A percentile compares a stretch with the other conserved stretches of the same genome.
Evolutionary conservation across 2,888 invertebrate species (phyloP).

Genomic region (Drosophila maculinotata): DNA sequence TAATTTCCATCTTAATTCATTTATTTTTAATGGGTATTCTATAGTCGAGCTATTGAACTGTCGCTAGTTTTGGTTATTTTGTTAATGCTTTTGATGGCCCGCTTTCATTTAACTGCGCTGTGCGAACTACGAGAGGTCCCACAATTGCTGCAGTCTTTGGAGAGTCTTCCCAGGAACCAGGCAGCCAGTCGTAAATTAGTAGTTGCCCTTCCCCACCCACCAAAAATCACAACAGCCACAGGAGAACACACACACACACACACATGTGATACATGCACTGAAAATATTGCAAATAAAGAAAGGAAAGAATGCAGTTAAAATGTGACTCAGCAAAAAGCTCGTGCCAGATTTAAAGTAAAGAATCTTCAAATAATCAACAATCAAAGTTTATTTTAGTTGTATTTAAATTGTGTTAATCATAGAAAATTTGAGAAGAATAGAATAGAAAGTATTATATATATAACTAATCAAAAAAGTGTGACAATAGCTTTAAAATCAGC

Average conservation of each 20-base stretch:
- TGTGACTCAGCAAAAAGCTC: neutral
- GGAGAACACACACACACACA: neutral
- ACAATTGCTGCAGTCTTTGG: constrained; percentile 74
- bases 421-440: too few relatives aligned
- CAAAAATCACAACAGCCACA: constrained; percentile 9
- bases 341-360: too few relatives aligned
- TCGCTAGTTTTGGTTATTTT: constrained; percentile 31
- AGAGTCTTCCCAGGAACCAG: constrained; percentile 59
- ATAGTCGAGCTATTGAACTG: neutral
- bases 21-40: constrained; percentile 15
- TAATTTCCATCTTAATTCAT: too few relatives aligned
- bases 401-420: too few relatives aligned
- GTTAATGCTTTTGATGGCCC: constrained; percentile 46
- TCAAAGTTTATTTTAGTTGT: too few relatives aligned
- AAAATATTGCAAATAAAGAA: constrained; percentile 11
- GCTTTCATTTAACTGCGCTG: constrained; percentile 66
- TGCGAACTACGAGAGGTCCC: constrained; percentile 43
- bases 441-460: too few relatives aligned
- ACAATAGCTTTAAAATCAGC: too few relatives aligned
- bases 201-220: constrained; percentile 28
- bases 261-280: constrained; percentile 15
- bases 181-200: constrained; percentile 71
- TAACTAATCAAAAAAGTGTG: too few relatives aligned
- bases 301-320: neutral
- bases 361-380: too few relatives aligned